A percentile compares a stretch with the other conserved stretches of the same genome.
These are phyloP conservation scores for Ictalurus furcatus DNA, from an alignment of 2,113 vertebrate species.

Conservation along the genomic window DNA sequence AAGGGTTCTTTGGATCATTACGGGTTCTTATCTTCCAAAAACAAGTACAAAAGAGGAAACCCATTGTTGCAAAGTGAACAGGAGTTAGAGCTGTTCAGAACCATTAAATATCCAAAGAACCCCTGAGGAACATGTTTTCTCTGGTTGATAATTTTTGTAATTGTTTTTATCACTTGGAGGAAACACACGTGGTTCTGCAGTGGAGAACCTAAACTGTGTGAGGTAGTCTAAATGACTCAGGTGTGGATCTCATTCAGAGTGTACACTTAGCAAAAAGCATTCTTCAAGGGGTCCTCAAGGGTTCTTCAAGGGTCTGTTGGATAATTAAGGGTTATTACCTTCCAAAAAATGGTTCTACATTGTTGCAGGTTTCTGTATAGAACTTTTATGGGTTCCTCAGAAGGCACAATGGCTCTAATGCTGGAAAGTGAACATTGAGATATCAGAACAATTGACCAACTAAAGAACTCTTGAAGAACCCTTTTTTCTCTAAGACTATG, in stretches of 20 bases:
- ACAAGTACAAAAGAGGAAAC: background rate
- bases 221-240: background rate
- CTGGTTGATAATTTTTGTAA: no score
- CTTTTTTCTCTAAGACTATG: no score
- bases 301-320: background rate
- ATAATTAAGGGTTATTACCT: background rate
- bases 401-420: background rate
- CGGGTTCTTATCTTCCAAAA: background rate
- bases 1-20: background rate
- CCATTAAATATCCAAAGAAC: background rate
- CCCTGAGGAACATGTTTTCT: background rate
- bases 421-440: background rate
- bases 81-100: background rate
- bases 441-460: background rate
- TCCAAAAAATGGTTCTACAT: background rate
- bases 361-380: background rate
- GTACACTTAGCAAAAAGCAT: background rate
- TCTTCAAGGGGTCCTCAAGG: background rate
- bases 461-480: background rate
- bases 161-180: background rate
- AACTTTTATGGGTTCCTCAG: background rate
- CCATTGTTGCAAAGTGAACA: background rate
- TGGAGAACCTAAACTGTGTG: background rate
- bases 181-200: background rate
- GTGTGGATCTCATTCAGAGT: no score